These are phyloP conservation scores for Oscheius sp. DNA, from an alignment of 2,888 invertebrate genomes.

Conservation along the genomic window DNA sequence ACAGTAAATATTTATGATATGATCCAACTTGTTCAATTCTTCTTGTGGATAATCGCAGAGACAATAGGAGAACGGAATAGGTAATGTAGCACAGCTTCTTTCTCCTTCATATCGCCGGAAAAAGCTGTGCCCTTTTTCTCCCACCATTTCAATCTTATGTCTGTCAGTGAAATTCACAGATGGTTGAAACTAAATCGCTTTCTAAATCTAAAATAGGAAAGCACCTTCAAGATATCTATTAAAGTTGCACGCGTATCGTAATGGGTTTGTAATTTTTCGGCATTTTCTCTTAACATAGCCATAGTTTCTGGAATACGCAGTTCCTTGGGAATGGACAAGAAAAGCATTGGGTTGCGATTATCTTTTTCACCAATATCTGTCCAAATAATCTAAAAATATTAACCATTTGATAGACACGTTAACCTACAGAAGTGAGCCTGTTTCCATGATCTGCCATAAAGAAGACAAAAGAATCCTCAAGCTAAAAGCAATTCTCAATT, in stretches of 20 bases:
- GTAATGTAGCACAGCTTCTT: not conserved
- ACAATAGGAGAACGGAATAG: not conserved
- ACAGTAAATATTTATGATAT: not conserved
- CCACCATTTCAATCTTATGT: not conserved
- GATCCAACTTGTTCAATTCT: not conserved
- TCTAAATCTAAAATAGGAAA: not conserved
- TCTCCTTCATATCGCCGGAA: not conserved
- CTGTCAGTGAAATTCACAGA: not conserved
- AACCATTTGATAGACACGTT: not conserved
- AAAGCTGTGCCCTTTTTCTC: slow-evolving; percentile 1
- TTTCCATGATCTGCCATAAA: not conserved
- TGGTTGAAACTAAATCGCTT: not conserved
- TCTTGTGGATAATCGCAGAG: not conserved
- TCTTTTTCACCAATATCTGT: not conserved
- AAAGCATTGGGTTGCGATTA: slow-evolving; percentile 4
- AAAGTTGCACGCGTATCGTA: not conserved
- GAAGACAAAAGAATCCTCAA: not conserved
- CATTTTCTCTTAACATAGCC: not conserved
- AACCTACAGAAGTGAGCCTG: not conserved
- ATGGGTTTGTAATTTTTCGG: not conserved
- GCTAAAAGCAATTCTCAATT: not conserved
- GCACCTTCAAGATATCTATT: not conserved
- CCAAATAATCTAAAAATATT: not conserved
- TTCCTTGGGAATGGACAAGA: slow-evolving; percentile 11
- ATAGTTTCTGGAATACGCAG: not conserved